phyloP scores from a whole-genome alignment of 2,888 invertebrate species.

The Heliconius ismenius region DNA sequence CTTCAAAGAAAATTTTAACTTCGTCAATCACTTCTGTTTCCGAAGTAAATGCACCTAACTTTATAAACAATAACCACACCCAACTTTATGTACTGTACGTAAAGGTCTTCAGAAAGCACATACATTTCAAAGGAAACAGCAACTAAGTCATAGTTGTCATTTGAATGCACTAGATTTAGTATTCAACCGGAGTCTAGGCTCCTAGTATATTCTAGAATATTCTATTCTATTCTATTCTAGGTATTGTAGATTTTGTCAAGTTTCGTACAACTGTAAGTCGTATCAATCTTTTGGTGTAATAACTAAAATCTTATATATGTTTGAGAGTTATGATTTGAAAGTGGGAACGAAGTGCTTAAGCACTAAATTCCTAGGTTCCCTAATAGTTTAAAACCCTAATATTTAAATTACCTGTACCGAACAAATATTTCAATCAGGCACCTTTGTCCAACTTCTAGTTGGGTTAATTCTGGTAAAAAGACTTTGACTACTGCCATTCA shows the following conservation, averaged over 20 bases:
- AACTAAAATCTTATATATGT: not conserved
- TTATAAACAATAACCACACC: not conserved
- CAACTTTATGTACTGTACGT: not conserved
- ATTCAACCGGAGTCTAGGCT: slow-evolving; percentile 10
- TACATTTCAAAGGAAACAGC: slow-evolving; percentile 26
- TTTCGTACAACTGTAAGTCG: slow-evolving; percentile 12
- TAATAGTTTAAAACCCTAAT: too few species aligned
- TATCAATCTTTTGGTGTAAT: slow-evolving; percentile 4
- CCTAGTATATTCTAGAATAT: not conserved
- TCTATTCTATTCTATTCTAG: slow-evolving; percentile 9
- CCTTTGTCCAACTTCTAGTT: not conserved
- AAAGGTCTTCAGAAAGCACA: slow-evolving; percentile 8
- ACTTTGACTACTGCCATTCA: not conserved
- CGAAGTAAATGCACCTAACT: not conserved
- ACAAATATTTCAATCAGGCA: too few species aligned
- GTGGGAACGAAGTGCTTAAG: too few species aligned
- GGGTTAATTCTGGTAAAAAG: not conserved
- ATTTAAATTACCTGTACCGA: too few species aligned
- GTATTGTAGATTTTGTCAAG: slow-evolving; percentile 13
- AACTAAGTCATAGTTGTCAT: slow-evolving; percentile 26
- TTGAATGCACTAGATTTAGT: slow-evolving; percentile 27
- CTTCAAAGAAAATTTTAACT: not conserved
- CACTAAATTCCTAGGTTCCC: too few species aligned
- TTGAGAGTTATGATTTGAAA: too few species aligned
- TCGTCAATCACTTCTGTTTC: not conserved